Base-by-base conservation (phyloP, 53 echinoderm and acorn worm genomes). In the Pentamera pediparva region DNA sequence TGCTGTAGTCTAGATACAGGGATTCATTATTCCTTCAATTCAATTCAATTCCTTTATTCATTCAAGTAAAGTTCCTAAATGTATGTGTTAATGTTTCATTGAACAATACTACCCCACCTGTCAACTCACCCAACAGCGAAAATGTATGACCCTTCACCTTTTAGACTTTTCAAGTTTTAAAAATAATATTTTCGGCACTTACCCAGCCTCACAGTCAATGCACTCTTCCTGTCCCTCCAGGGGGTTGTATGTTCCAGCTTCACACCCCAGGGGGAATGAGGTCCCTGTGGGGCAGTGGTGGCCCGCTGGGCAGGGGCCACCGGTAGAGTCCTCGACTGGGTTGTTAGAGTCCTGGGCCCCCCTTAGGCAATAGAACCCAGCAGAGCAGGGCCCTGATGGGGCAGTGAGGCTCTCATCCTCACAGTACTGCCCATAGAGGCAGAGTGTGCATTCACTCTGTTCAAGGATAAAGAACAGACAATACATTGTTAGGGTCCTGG, bases 201-300 rank as follows among this genome's bases (percentile, higher is more conserved):
- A 95, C 95, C 95, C 90, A 72, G 87, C 82, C 62, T 91, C 91
- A 77, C 95, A 95, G 20, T 70, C 82, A 56, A 77, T 35, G 56
- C 95, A 95, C 60, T 95, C 91, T 10, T 49, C 67, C 56, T 95
- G 95, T 6, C 90, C 95, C 11, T 79, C 82, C 74, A 79, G 69
- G 25, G 91, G 88, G 62, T 95, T 95, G 38, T 95, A 95, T 1
- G 90, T 95, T 5, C 95, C 95, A 1, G 95, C 85, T 35, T 59
- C 76, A 58, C 95, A 95, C 10, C 82, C 90, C 32, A 95, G 71
- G 24, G 95, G 95, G 79, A 86, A 95, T 10, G 95, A 95, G 10
- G 95, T 95, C 2, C 95, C 95, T 39, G 76, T 76, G 24, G 91
- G 88, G 75, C 95, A 95, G 85, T 79, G 91, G 83, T 91, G 81